Percentiles rank a stretch among this genome's conserved stretches.
phyloP scores from a whole-genome alignment of 2,797 vertebrate species.

The Gastrophryne carolinensis region DNA sequence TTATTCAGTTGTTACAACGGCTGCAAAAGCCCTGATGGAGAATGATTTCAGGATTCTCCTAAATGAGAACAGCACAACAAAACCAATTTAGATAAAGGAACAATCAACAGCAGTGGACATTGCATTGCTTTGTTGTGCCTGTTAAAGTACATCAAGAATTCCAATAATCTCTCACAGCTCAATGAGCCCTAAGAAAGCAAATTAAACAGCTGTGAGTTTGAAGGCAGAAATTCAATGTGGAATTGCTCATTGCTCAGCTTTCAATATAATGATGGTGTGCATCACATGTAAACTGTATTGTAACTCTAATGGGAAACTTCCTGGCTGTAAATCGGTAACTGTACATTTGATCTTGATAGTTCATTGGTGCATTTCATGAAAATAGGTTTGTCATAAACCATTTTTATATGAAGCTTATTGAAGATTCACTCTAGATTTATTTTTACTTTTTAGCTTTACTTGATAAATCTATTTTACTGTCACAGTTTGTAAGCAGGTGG shows the following conservation, averaged over 20 bases:
- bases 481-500: too few species aligned
- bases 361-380: neutral
- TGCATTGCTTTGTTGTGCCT: slow-evolving; percentile 23
- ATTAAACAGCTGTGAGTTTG: slow-evolving; percentile 34
- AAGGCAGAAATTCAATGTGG: slow-evolving; percentile 42
- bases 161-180: slow-evolving; percentile 28
- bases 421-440: neutral
- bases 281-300: slow-evolving; percentile 22
- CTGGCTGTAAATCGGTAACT: slow-evolving; percentile 17
- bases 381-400: slow-evolving; percentile 1
- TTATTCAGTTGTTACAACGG: too few species aligned
- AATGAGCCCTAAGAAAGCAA: slow-evolving; percentile 35
- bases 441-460: neutral
- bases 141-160: slow-evolving; percentile 25
- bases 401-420: neutral
- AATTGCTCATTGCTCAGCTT: slow-evolving; percentile 16
- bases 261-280: slow-evolving; percentile 30
- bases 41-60: neutral
- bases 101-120: neutral
- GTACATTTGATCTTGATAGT: slow-evolving; percentile 10
- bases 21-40: neutral
- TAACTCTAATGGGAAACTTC: slow-evolving; percentile 25
- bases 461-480: too few species aligned
- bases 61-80: neutral
- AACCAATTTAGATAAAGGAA: neutral